These are phyloP conservation scores for Tiaroga cobitis DNA, from an alignment of 2,797 vertebrate genomes.

Conservation along the genomic window DNA sequence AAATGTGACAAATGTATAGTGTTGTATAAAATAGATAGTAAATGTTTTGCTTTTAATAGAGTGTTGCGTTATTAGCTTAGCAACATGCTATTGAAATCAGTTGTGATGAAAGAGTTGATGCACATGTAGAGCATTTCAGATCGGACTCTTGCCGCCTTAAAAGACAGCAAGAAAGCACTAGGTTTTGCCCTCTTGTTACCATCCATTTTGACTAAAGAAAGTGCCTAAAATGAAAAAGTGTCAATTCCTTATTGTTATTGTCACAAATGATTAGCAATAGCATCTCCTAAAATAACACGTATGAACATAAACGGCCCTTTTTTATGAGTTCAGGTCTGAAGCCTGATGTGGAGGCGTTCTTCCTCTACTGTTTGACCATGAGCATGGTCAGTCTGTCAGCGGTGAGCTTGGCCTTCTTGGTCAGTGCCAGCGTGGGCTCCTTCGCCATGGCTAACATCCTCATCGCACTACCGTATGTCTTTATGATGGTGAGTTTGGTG, in stretches of 20 bases:
- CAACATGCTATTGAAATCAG: not conserved
- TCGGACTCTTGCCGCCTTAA: no score
- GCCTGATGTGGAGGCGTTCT: conserved; percentile 69
- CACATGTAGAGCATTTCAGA: not conserved
- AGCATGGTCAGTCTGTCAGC: conserved; percentile 77
- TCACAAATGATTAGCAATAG: not conserved
- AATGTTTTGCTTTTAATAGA: not conserved
- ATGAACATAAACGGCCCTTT: not conserved
- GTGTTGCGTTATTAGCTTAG: not conserved
- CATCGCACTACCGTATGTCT: conserved; percentile 79
- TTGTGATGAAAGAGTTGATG: not conserved
- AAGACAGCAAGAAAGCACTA: not conserved
- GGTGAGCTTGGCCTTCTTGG: conserved; percentile 78
- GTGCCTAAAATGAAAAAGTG: not conserved
- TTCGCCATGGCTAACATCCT: conserved; percentile 82
- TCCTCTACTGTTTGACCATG: conserved; percentile 77
- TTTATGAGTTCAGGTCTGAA: conserved; percentile 71
- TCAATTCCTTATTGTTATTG: not conserved
- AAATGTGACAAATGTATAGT: not conserved
- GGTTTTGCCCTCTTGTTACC: not conserved
- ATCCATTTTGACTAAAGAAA: not conserved
- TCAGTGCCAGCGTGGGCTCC: conserved; percentile 76
- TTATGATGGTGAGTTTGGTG: conserved; percentile 80
- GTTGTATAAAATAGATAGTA: not conserved
- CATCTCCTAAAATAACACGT: not conserved